phyloP scores from a whole-genome alignment of 2,797 vertebrate genomes.

The Mus spretus region DNA sequence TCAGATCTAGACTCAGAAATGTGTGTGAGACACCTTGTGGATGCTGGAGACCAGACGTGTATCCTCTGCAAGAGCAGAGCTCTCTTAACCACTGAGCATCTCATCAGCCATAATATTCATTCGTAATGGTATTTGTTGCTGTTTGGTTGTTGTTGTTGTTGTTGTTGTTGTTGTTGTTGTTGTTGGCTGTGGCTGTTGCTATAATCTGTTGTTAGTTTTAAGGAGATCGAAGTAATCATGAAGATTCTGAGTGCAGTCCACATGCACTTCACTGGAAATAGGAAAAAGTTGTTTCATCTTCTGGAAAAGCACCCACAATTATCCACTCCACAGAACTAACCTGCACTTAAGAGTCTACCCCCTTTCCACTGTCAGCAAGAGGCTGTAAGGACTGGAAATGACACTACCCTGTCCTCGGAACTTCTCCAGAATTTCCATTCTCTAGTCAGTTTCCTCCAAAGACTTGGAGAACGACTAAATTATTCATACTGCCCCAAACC shows the following conservation, averaged over 20 bases:
- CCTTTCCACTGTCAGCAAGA: neutral
- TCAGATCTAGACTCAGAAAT: neutral
- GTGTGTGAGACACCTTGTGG: neutral
- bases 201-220: neutral
- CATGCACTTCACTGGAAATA: neutral
- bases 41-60: neutral
- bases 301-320: neutral
- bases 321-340: neutral
- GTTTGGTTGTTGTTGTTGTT: neutral
- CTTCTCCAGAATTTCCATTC: conserved; percentile 49
- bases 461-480: neutral
- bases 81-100: too few species aligned
- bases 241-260: neutral
- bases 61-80: neutral
- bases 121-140: too few species aligned
- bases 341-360: neutral
- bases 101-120: neutral
- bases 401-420: neutral
- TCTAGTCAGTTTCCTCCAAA: conserved; percentile 39
- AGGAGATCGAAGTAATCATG: neutral
- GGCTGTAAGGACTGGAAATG: neutral
- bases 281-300: conserved; percentile 9
- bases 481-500: conserved; percentile 17
- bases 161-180: neutral
- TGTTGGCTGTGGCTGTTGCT: neutral